A percentile compares a stretch with the other conserved stretches of the same genome.
Evolutionary conservation across 2,888 invertebrate genomes (phyloP).

Genomic region (Pimpla rufipes): DNA sequence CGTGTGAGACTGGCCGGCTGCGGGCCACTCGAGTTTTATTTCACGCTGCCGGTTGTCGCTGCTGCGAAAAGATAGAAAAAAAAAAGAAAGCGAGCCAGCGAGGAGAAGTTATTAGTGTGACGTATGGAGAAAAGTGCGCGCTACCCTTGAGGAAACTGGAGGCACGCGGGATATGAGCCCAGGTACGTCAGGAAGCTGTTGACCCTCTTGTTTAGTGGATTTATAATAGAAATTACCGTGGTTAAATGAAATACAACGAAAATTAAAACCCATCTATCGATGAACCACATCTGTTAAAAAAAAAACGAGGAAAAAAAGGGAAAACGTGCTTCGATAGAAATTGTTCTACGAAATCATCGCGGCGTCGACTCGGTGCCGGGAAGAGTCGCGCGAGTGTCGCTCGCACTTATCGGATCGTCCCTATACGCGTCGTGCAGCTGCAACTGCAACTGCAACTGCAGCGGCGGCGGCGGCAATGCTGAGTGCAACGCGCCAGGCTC

Average conservation of each 20-base stretch:
- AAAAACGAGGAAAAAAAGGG: not conserved
- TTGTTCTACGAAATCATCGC: constrained; percentile 42
- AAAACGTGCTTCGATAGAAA: constrained; percentile 28
- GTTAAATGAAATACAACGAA: not conserved
- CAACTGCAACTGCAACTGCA: constrained; percentile 39
- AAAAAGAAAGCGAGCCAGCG: not conserved
- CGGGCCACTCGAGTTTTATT: not conserved
- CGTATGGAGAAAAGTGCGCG: constrained; percentile 60
- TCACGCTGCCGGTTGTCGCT: constrained; percentile 1
- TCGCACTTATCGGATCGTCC: constrained; percentile 24
- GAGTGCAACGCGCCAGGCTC: no score
- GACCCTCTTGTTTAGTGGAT: constrained; percentile 15
- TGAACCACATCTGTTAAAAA: constrained; percentile 21
- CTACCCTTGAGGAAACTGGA: constrained; percentile 77
- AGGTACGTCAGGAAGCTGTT: constrained; percentile 76
- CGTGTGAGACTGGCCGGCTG: constrained; percentile 9
- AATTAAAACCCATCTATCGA: no score
- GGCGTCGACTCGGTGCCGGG: not conserved
- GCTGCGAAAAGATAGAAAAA: constrained; percentile 21
- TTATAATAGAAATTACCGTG: not conserved
- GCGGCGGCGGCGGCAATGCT: constrained; percentile 24
- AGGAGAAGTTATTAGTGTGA: constrained; percentile 21
- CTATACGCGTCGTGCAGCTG: constrained; percentile 38
- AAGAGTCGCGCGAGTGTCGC: constrained; percentile 9
- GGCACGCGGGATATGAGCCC: constrained; percentile 83